Conservation (phyloP, 1,140 invertebrate genomes). For the Sipha flava region DNA sequence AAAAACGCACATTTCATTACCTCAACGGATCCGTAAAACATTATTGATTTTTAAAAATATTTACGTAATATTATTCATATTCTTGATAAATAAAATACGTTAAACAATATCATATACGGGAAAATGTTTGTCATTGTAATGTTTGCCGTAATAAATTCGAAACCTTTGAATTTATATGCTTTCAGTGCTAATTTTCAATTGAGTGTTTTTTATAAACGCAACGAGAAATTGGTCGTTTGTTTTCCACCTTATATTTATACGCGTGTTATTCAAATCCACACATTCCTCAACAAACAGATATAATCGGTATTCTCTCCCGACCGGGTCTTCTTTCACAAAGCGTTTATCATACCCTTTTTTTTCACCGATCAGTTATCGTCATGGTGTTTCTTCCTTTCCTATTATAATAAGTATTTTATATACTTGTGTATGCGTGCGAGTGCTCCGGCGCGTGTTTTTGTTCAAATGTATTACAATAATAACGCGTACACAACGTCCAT, state of each 20-base stretch:
- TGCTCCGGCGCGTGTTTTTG: neutral
- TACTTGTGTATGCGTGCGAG: neutral
- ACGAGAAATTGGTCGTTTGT: neutral
- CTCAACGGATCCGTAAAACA: too few species aligned
- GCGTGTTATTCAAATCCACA: constrained; percentile 25
- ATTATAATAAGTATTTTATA: neutral
- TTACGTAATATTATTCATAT: too few species aligned
- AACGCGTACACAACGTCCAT: too few species aligned
- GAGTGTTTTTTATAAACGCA: neutral
- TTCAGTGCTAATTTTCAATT: neutral
- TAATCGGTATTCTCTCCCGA: constrained; percentile 19
- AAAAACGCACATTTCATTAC: too few species aligned
- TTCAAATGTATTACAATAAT: too few species aligned
- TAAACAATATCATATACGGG: too few species aligned
- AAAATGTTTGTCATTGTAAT: too few species aligned
- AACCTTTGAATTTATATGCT: neutral
- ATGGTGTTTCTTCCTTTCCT: neutral
- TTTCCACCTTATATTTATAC: neutral
- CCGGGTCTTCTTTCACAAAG: constrained; percentile 12
- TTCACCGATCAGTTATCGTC: constrained; percentile 6
- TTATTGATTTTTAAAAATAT: too few species aligned
- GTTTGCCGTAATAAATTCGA: too few species aligned
- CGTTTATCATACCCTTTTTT: neutral
- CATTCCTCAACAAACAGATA: constrained; percentile 25
- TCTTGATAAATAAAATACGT: too few species aligned